phyloP scores from a whole-genome alignment of 2,113 vertebrate genomes.

The Benitochromis conjunctus region DNA sequence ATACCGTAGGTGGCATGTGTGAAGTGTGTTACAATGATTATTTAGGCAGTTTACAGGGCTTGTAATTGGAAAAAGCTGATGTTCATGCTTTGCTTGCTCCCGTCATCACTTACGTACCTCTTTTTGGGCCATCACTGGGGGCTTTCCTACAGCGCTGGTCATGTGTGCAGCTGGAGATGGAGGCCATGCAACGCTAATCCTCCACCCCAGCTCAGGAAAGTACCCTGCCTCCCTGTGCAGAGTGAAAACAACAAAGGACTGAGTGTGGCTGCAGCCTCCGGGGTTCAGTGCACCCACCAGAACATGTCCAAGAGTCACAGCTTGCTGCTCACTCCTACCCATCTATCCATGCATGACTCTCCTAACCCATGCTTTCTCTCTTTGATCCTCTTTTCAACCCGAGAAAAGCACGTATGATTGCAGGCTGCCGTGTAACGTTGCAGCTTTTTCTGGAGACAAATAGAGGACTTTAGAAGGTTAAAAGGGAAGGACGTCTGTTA shows the following conservation, averaged over 20 bases:
- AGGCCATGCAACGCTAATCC: conserved; percentile 75
- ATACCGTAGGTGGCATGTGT: background rate
- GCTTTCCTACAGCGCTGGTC: conserved; percentile 68
- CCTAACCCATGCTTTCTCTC: conserved; percentile 20
- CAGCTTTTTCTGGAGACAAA: background rate
- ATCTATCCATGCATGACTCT: conserved; percentile 62
- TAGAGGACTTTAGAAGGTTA: conserved; percentile 45
- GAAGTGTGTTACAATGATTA: conserved; percentile 20
- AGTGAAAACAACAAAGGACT: conserved; percentile 78
- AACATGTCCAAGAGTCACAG: conserved; percentile 76
- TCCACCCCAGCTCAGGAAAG: conserved; percentile 71
- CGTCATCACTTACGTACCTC: conserved; percentile 39
- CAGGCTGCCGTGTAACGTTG: background rate
- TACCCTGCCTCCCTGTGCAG: conserved; percentile 71
- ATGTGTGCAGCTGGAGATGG: conserved; percentile 75
- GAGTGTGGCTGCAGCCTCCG: conserved; percentile 76
- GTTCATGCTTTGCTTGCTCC: conserved; percentile 33
- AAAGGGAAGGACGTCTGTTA: conserved; percentile 19
- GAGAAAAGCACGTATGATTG: conserved; percentile 27
- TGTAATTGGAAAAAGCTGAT: conserved; percentile 50
- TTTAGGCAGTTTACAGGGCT: conserved; percentile 39
- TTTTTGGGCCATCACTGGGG: conserved; percentile 64
- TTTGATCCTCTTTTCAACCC: conserved; percentile 38
- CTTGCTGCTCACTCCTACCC: conserved; percentile 66
- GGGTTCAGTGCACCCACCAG: conserved; percentile 73